Evolutionary conservation across 2,113 vertebrate genomes (phyloP).

Genomic region (Chelonoidis abingdonii): DNA sequence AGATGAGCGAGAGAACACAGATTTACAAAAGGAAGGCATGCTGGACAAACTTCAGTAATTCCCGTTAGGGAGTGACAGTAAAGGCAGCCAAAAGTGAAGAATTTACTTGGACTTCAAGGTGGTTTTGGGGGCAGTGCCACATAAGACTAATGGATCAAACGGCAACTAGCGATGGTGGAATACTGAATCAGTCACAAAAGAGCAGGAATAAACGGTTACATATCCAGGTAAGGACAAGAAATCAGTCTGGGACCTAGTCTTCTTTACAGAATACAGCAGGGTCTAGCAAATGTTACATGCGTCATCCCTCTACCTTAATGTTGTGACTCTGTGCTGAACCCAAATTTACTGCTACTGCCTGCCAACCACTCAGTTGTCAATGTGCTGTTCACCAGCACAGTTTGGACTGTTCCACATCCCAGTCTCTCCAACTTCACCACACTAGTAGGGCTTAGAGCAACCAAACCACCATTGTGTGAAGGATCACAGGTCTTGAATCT

Average conservation of each 20-base stretch:
- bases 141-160: neutral
- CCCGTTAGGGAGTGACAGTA: neutral
- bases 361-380: neutral
- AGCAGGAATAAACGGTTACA: neutral
- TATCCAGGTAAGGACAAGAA: neutral
- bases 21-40: neutral
- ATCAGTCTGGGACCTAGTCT: neutral
- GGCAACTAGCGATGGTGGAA: neutral
- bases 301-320: neutral
- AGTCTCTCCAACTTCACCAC: neutral
- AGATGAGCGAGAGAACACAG: neutral
- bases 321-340: neutral
- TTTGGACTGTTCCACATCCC: neutral
- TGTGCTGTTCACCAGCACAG: neutral
- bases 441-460: neutral
- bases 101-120: neutral
- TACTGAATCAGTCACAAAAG: neutral
- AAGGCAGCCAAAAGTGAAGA: neutral
- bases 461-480: neutral
- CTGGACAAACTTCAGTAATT: neutral
- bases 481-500: neutral
- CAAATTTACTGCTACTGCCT: neutral
- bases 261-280: neutral
- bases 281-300: neutral
- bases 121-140: neutral